phyloP scores from a whole-genome alignment of 2,888 invertebrate species.

The Mellilla xanthometata region DNA sequence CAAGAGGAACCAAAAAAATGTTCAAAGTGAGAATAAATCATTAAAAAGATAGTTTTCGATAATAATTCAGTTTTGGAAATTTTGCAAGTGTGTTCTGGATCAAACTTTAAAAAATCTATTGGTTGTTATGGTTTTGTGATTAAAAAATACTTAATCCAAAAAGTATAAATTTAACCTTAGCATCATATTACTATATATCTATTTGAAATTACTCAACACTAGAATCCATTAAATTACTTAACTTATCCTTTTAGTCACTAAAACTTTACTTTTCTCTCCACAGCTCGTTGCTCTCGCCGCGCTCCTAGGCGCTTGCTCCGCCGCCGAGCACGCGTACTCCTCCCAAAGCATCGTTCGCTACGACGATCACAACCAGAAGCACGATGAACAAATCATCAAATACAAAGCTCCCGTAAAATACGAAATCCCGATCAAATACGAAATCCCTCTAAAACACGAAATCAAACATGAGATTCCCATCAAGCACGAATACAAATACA shows the following conservation, averaged over 20 bases:
- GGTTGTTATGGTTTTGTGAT: no score
- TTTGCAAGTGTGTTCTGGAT: no score
- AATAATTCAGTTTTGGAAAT: not conserved
- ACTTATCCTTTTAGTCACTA: not conserved
- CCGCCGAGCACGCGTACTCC: constrained; percentile 42
- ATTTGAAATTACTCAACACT: no score
- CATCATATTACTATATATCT: no score
- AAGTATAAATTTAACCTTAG: no score
- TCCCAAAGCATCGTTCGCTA: constrained; percentile 42
- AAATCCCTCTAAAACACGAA: not conserved
- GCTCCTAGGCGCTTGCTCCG: constrained; percentile 38
- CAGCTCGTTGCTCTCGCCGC: constrained; percentile 39
- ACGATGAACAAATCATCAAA: constrained; percentile 13
- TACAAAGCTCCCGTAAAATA: constrained; percentile 7
- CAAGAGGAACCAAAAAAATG: constrained; percentile 31
- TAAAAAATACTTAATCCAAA: no score
- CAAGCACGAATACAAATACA: constrained; percentile 7
- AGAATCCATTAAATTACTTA: no score
- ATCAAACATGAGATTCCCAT: constrained; percentile 7
- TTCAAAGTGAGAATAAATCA: constrained; percentile 31
- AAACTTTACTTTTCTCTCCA: not conserved
- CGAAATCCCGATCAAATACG: constrained; percentile 9
- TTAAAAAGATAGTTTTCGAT: not conserved
- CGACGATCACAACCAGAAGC: constrained; percentile 28
- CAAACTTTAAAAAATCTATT: no score